These are phyloP conservation scores for Argyrosomus japonicus DNA, from an alignment of 2,113 vertebrate species.

Conservation along the genomic window DNA sequence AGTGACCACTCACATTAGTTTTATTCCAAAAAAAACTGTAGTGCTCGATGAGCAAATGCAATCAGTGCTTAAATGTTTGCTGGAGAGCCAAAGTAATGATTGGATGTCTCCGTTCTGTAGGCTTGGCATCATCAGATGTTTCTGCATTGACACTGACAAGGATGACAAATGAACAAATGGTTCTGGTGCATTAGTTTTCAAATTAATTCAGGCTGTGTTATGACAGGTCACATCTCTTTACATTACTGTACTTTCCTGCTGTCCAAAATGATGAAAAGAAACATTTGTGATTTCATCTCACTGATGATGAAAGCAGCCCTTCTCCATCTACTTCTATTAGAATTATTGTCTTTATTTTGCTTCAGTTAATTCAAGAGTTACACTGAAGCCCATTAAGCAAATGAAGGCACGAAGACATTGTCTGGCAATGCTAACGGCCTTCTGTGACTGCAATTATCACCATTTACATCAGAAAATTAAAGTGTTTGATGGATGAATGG, in stretches of 20 bases:
- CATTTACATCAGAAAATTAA: not conserved
- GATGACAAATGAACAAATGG: conserved; percentile 39
- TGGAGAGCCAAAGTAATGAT: conserved; percentile 53
- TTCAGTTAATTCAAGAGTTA: not conserved
- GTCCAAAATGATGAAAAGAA: not conserved
- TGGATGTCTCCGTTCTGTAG: conserved; percentile 41
- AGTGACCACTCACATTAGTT: conserved; percentile 59
- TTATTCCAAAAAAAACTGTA: conserved; percentile 40
- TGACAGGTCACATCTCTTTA: conserved; percentile 19
- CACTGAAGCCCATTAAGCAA: not conserved
- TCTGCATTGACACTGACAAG: conserved; percentile 38
- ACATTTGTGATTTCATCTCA: not conserved
- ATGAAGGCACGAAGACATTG: not conserved
- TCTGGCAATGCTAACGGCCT: not conserved
- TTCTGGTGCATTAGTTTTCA: conserved; percentile 24
- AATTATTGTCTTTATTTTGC: not conserved
- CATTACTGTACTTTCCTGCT: not conserved
- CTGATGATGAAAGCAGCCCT: not conserved
- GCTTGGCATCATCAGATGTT: conserved; percentile 54
- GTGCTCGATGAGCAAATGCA: conserved; percentile 49
- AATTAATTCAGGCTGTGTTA: not conserved
- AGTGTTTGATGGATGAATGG: not conserved
- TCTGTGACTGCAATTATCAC: not conserved
- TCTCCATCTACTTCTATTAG: not conserved
- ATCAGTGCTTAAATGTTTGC: conserved; percentile 62